Base-by-base conservation (phyloP, 92 coral and sea anemone species). In the Paramuricea clavata region DNA sequence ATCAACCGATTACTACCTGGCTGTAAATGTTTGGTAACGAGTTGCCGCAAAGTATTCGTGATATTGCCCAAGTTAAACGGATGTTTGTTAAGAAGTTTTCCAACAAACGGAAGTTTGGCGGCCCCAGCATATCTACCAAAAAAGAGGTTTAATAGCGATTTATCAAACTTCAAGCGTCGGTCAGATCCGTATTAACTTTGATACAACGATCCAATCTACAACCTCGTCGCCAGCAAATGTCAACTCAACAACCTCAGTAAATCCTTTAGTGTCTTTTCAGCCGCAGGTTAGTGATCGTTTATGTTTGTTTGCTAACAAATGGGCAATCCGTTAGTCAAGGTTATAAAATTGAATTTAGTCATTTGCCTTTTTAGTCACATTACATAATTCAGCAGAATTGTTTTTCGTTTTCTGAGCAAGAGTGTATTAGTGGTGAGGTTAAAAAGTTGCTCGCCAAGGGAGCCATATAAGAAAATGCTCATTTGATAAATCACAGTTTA, bases 121-220 rank as follows among this genome's bases (percentile, higher is more conserved):
- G 34, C 30, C 21, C 47, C 3, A 83, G 39, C 11, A 47, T 30
- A 7, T 57, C 22, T 26, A 69, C 49, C 42, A 64, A 72, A 27
- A 43, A 83, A 57, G n/a, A 74, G 62, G 12, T 71, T 15, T 61
- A 44, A 30, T 35, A 42, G 50, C 57, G 69, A 57, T n/a, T 49
- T 59, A 79, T 28, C 30, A 74, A 44, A 85, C 86, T 89, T 21
- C 89, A 89, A 84, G 78, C 92, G 85, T 82, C 74, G 65, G 59
- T 82, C 39, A 59, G 71, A 82, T 64, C 83, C 70, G 56, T 81
- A 74, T 11, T 83, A 47, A 26, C 76, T 23, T 42, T 70, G 69
- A 74, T 42, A 25, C 74, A 30, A 19, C 67, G 6, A 6, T 26
- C 22, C 3, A 19, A 57, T 19, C 4, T 26, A 6, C 47, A 41